Evolutionary conservation across 2,797 vertebrate genomes (phyloP).

Genomic region (Anomalospiza imberbis): DNA sequence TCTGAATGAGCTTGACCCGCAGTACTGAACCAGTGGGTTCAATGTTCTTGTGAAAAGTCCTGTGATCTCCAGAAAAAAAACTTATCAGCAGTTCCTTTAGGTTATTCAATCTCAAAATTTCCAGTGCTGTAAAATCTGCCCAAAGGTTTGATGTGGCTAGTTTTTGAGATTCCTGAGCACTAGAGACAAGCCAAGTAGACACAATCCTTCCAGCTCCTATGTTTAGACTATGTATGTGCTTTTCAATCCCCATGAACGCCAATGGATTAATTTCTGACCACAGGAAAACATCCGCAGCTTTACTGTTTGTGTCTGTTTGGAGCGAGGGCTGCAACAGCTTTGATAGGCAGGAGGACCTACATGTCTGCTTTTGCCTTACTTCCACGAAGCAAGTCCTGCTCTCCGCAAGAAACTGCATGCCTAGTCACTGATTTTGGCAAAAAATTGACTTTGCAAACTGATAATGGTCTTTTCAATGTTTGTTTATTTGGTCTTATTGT

Average conservation of each 20-base stretch:
- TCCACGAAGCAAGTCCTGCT: background rate
- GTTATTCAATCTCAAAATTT: background rate
- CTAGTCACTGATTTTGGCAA: background rate
- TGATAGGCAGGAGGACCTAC: background rate
- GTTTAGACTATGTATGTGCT: background rate
- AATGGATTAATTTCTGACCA: background rate
- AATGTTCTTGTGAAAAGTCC: background rate
- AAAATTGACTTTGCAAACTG: background rate
- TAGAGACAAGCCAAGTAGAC: background rate
- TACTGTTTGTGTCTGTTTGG: background rate
- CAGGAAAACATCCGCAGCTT: background rate
- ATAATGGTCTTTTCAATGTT: background rate
- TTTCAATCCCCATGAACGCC: background rate
- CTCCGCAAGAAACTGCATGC: background rate
- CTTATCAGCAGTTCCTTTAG: background rate
- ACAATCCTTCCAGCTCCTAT: background rate
- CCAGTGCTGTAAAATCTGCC: background rate
- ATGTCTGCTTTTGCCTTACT: background rate
- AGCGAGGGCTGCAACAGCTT: background rate
- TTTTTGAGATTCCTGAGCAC: background rate
- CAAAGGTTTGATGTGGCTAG: background rate
- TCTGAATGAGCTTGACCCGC: background rate
- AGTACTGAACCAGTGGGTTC: background rate
- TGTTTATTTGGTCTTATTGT: too few relatives aligned
- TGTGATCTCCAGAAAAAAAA: background rate